Evolutionary conservation across 2,113 vertebrate species (phyloP), one percentile per base, ranked within the genome.

Genomic region (Halichoeres trimaculatus): DNA sequence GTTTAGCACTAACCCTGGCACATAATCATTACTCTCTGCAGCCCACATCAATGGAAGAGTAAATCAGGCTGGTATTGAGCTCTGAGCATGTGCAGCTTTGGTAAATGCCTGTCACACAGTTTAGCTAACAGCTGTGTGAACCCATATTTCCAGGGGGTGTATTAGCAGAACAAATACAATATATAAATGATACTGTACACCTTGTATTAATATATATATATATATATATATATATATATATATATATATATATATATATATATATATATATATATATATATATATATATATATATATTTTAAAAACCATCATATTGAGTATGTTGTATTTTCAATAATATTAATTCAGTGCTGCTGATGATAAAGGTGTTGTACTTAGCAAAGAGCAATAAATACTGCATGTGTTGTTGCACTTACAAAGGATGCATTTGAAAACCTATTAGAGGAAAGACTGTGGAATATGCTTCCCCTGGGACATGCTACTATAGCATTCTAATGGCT

Each of bases 11-110:
- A 81, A 77, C 80, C 69, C 70, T 93, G 93, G 79, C 92, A 93
- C 88, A 92, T 91, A 92, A 93, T 94, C 92, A 86, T 93, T 93
- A 93, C 62, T 70, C 79, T 88, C 84, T 81, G 65, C 66, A 79
- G 84, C 88, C 81, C 76, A 87, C 84, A 87, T 90, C 89, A 90
- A 80, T 90, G 84, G 76, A 66, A 86, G 75, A 87, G 84, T 83
- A 92, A 90, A 92, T 92, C 84, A 90, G 88, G 82, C 90, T 93
- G 81, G 35, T 90, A 91, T 86, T 22, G 86, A 91, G 76, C 86
- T 84, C 70, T 76, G 79, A 79, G 70, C 74, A 65, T 89, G 78
- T 76, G 64, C 85, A 84, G 69, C 74, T 59, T 74, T 79, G 82
- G 77, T 73, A 77, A 83, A 80, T 55, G 69, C 50, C 62, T 81